Base-by-base conservation (phyloP, 1,140 invertebrate species). In the Atta cephalotes region DNA sequence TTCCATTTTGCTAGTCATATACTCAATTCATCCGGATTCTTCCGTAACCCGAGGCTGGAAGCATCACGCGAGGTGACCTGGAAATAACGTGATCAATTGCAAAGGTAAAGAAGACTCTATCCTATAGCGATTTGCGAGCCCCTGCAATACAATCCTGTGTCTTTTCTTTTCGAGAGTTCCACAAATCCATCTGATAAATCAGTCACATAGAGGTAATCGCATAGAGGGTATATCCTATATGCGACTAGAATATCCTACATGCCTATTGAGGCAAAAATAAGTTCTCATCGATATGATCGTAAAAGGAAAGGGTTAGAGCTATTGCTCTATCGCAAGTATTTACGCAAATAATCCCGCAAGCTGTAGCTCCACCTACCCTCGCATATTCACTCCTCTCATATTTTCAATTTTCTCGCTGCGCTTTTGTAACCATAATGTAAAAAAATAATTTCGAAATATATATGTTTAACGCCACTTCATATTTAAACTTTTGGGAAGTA, bases 71-170 rank as follows among this genome's bases (percentile, higher is more conserved):
- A 92, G 81, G 90, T 92, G 76, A 87, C 51, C 80, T 85, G 91
- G 90, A 92, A 92, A 92, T 92, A 91, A 92, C 88, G 88, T 70
- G 81, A 87, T 87, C 91, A 92, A 92, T 92, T 91, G 68, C 89
- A 74, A 66, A 91, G 53, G 28, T 49, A 45, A 39, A 49, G 31
- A 25, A 51, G 60, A 63, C 77, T 35, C 51, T 56, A 39, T 65
- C 4, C 51, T n/a, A 21, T 12, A 56, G 45, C 39, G 66, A 49
- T 51, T 82, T 68, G 63, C 31, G 63, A 65, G 21, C 21, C 21
- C 51, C 45, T 70, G 56, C 49, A 31, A 62, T 16, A 16, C 51
- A 25, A 12, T 51, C 28, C 79, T 62, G 71, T 49, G 58, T 84
- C 70, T 58, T 63, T 68, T 63, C 66, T 72, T 78, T 56, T 60